Percentiles rank a stretch among this genome's conserved stretches.
These are phyloP conservation scores for Centropyge bicolor DNA, from an alignment of 2,797 vertebrate species.

Conservation along the genomic window DNA sequence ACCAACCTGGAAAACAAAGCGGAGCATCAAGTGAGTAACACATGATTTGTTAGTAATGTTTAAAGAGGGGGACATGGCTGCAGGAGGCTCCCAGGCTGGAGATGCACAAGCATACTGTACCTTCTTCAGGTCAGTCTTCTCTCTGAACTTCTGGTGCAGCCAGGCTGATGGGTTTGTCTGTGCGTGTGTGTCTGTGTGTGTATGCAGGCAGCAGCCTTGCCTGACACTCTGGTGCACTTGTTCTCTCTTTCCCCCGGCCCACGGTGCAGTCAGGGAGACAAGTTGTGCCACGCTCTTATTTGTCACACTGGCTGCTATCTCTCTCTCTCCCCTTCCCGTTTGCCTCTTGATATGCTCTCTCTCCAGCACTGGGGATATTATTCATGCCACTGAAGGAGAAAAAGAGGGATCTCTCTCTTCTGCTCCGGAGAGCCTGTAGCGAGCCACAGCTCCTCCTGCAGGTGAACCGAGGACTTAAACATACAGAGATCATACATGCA, in stretches of 20 bases:
- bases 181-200: slow-evolving; percentile 41
- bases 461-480: slow-evolving; percentile 76
- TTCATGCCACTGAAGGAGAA: slow-evolving; percentile 82
- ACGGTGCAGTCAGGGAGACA: slow-evolving; percentile 78
- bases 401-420: slow-evolving; percentile 78
- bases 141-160: slow-evolving; percentile 72
- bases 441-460: slow-evolving; percentile 89
- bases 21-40: slow-evolving; percentile 54
- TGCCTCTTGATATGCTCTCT: slow-evolving; percentile 79
- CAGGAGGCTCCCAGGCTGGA: slow-evolving; percentile 26
- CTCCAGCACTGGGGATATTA: slow-evolving; percentile 78
- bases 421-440: slow-evolving; percentile 72
- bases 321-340: slow-evolving; percentile 76
- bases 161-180: slow-evolving; percentile 60
- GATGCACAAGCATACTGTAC: slow-evolving; percentile 69
- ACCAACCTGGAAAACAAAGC: slow-evolving; percentile 74
- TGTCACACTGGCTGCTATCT: slow-evolving; percentile 82
- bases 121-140: slow-evolving; percentile 75
- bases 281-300: slow-evolving; percentile 83
- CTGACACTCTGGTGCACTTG: slow-evolving; percentile 83
- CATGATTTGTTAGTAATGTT: slow-evolving; percentile 22
- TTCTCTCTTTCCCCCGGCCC: slow-evolving; percentile 76
- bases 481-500: slow-evolving; percentile 22
- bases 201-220: slow-evolving; percentile 72
- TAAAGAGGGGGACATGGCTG: slow-evolving; percentile 19